Conservation (phyloP, 2,113 vertebrate species). For the Dipodomys stephensi region DNA sequence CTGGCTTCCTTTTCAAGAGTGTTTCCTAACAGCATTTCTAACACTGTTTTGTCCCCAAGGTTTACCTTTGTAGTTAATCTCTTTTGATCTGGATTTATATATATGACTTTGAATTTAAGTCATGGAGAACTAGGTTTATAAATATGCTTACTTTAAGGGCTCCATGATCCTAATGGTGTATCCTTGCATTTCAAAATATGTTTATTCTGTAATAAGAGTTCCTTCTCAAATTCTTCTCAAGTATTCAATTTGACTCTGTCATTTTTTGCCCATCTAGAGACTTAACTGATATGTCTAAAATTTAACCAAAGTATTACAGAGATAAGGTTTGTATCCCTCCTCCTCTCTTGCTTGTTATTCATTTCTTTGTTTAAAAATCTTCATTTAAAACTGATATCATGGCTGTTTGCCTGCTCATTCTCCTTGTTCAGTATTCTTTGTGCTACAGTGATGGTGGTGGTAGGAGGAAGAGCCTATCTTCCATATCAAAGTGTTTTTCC, state of each 20-base stretch:
- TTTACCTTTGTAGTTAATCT: slow-evolving; percentile 17
- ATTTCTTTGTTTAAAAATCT: slow-evolving; percentile 4
- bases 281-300: background rate
- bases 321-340: background rate
- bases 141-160: background rate
- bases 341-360: background rate
- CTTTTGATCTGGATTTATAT: background rate
- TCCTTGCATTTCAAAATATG: background rate
- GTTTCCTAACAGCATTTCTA: background rate
- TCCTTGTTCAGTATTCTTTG: background rate
- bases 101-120: background rate
- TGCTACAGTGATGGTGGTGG: background rate
- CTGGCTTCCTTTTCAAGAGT: background rate
- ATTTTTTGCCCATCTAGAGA: background rate
- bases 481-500: slow-evolving; percentile 40
- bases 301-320: background rate
- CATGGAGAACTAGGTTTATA: background rate
- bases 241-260: background rate
- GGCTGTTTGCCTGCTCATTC: background rate
- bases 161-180: background rate
- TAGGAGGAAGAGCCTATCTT: background rate
- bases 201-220: background rate
- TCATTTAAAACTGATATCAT: background rate
- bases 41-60: slow-evolving; percentile 23
- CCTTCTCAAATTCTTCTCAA: slow-evolving; percentile 1